These are phyloP conservation scores for Crepidodera aurea DNA, from an alignment of 2,888 invertebrate species.

Conservation along the genomic window DNA sequence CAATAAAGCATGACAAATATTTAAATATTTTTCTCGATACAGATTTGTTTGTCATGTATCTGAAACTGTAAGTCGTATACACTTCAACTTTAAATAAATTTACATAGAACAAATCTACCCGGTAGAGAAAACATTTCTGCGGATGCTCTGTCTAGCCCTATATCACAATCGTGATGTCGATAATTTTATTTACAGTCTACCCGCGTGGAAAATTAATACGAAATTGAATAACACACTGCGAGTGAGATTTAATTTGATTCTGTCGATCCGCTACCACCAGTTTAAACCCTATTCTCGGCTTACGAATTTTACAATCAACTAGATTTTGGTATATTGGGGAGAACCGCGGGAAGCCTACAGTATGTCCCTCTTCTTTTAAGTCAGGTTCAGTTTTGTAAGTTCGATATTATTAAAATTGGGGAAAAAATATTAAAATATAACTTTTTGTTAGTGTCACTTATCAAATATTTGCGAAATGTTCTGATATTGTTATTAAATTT, in stretches of 20 bases:
- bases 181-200: conserved; percentile 37
- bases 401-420: not conserved
- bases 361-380: not conserved
- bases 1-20: too few species aligned
- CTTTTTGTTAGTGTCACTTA: too few species aligned
- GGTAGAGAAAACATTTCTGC: conserved; percentile 9
- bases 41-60: too few species aligned
- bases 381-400: not conserved
- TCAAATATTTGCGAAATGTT: too few species aligned
- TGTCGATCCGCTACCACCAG: conserved; percentile 35
- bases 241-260: conserved; percentile 39
- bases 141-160: not conserved
- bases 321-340: conserved; percentile 26
- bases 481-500: not conserved
- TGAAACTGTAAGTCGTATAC: too few species aligned
- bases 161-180: not conserved
- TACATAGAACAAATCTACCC: not conserved
- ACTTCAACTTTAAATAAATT: too few species aligned
- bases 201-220: conserved; percentile 40
- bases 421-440: not conserved
- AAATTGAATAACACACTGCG: conserved; percentile 39
- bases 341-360: not conserved
- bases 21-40: too few species aligned
- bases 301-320: conserved; percentile 42
- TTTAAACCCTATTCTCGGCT: conserved; percentile 35